Percentiles rank a stretch among this genome's conserved stretches.
These are phyloP conservation scores for Trogon surrucura DNA, from an alignment of 2,113 vertebrate genomes.

Conservation along the genomic window DNA sequence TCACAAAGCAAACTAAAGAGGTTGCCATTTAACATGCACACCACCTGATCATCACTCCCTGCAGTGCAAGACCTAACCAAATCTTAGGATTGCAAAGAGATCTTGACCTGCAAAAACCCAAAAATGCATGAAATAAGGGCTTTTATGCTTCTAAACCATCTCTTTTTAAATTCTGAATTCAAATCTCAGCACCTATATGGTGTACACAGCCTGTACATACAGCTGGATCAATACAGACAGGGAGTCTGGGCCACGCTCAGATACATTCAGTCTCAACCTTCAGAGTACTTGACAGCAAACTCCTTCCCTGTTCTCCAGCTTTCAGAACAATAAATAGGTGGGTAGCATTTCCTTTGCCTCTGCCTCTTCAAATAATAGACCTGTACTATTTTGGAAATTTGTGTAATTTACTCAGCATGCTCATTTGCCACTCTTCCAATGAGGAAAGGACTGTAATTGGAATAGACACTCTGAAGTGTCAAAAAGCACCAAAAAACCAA, in stretches of 20 bases:
- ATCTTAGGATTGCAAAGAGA: not conserved
- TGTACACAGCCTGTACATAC: not conserved
- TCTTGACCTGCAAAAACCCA: not conserved
- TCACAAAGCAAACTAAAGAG: not conserved
- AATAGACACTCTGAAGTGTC: not conserved
- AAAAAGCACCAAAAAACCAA: not conserved
- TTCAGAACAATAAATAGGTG: not conserved
- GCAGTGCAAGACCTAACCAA: not conserved
- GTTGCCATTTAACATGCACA: not conserved
- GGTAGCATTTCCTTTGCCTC: not conserved
- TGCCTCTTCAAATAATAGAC: slow-evolving; percentile 10
- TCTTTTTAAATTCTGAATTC: not conserved
- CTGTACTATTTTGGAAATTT: not conserved
- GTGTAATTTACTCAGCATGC: slow-evolving; percentile 16
- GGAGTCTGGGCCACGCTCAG: not conserved
- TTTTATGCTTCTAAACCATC: not conserved
- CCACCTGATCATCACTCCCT: not conserved
- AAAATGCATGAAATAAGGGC: not conserved
- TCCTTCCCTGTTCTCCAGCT: not conserved
- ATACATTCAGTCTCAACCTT: not conserved
- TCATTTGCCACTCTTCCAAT: slow-evolving; percentile 26
- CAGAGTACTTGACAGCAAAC: not conserved
- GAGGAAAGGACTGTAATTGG: not conserved
- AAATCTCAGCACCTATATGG: not conserved
- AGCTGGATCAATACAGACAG: not conserved